Base-by-base conservation (phyloP, 2,888 invertebrate species). In the Dinocampus coccinellae region DNA sequence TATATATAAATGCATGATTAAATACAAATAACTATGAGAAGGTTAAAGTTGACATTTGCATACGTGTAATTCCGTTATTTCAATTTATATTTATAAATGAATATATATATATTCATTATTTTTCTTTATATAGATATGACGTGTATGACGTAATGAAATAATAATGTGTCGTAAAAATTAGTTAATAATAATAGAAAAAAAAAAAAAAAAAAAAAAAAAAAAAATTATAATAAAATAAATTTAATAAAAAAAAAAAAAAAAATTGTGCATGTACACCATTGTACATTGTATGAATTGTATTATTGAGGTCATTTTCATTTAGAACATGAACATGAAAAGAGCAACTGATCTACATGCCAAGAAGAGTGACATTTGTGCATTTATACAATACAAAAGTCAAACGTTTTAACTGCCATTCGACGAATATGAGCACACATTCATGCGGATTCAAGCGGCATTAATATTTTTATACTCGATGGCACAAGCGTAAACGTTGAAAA, bases 401-500 rank as follows among this genome's bases (percentile, higher is more conserved):
- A 64, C 53, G 52, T 22, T 52, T 64, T 53, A 64, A 64, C 64
- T 64, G 52, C 52, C 20, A 53, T 64, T 24, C 26, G 47, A 47
- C 47, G 47, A 52, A 16, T 42, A 7, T 33, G 29, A 64, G 64
- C 7, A n/a, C 16, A 16, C 64, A 64, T 64, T 64, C 64, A 64
- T 64, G 53, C 64, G 33, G 64, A 64, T 53, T 64, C 64, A 64
- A 64, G 53, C 64, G 34, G 64, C 11, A 64, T 64, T 64, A 64
- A 64, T 64, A 36, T 52, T 53, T 24, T 53, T 47, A 47, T 16
- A 47, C 47, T 16, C 47, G 16, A 7, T 20, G 11, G n/a, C 47
- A 20, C 62, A 62, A 62, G 36, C 39, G 33, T 34, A 34, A 53
- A 53, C 64, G n/a, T n/a, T n/a, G n/a, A n/a, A n/a, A n/a, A n/a